Evolutionary conservation across 2,113 vertebrate species (phyloP).

Genomic region (Dermatemys mawii): DNA sequence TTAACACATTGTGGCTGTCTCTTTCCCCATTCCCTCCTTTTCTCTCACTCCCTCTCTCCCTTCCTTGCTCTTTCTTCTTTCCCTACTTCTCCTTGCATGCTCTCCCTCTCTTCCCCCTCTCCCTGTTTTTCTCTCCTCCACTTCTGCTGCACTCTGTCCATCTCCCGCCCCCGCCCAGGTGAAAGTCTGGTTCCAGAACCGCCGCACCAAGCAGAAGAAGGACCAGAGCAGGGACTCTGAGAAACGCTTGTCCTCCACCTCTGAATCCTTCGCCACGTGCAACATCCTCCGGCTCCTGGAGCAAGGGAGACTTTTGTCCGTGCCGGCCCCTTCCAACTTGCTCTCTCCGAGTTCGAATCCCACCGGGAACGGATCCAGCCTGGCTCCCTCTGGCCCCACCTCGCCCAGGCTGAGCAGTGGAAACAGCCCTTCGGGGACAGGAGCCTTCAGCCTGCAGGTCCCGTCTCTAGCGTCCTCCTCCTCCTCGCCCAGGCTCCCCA

Average conservation of each 20-base stretch:
- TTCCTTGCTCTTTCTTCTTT: not conserved
- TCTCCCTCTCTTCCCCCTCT: not conserved
- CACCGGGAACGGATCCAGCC: constrained; percentile 70
- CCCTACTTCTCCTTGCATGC: not conserved
- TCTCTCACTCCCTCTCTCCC: not conserved
- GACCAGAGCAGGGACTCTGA: constrained; percentile 94
- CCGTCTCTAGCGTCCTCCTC: constrained; percentile 76
- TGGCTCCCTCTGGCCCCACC: constrained; percentile 77
- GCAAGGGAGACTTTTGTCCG: constrained; percentile 87
- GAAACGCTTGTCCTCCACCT: constrained; percentile 82
- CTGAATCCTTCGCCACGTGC: constrained; percentile 92
- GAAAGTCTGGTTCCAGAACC: constrained; percentile 98
- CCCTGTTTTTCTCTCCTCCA: not conserved
- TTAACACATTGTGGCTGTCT: constrained; percentile 20
- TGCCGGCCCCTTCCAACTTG: constrained; percentile 82
- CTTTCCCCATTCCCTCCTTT: not conserved
- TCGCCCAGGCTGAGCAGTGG: constrained; percentile 70
- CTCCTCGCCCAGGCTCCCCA: constrained; percentile 76
- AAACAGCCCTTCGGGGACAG: constrained; percentile 69
- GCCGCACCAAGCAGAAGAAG: constrained; percentile 97
- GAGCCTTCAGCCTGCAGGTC: constrained; percentile 79
- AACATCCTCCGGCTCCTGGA: constrained; percentile 93
- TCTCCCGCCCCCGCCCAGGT: constrained; percentile 77
- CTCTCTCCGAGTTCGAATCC: constrained; percentile 70
- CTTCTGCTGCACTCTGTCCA: not conserved